These are phyloP conservation scores for Cerastoderma edule DNA, from an alignment of 2,888 invertebrate species.

Conservation along the genomic window DNA sequence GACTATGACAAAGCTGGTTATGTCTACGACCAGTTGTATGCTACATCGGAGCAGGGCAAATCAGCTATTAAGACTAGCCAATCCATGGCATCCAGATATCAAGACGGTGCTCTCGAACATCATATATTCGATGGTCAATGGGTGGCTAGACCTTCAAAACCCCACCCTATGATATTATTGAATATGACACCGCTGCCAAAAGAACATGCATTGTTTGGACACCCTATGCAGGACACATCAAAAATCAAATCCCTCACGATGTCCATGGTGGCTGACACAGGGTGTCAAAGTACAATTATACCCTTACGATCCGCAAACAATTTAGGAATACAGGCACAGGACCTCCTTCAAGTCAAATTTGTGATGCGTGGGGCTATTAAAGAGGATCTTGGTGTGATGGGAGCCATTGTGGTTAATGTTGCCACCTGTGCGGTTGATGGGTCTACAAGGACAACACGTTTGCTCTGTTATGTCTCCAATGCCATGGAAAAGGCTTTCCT, in stretches of 20 bases:
- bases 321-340: conserved; percentile 34
- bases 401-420: conserved; percentile 28
- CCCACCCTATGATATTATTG: conserved; percentile 29
- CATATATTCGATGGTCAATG: conserved; percentile 31
- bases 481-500: conserved; percentile 37
- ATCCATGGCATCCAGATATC: too few relatives aligned
- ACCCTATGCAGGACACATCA: conserved; percentile 19
- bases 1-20: conserved; percentile 14
- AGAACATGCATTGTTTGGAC: conserved; percentile 20
- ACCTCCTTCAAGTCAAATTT: conserved; percentile 51
- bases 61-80: too few relatives aligned
- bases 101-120: conserved; percentile 15
- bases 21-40: conserved; percentile 29
- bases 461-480: conserved; percentile 36
- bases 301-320: conserved; percentile 29
- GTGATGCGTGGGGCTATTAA: conserved; percentile 48
- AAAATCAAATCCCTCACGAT: conserved; percentile 16
- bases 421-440: conserved; percentile 14
- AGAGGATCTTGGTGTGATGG: conserved; percentile 27
- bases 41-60: conserved; percentile 14
- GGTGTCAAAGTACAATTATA: conserved; percentile 44
- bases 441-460: conserved; percentile 24
- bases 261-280: conserved; percentile 41
- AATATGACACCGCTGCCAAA: conserved; percentile 14
- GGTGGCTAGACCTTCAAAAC: conserved; percentile 35